Evolutionary conservation across 2,113 vertebrate species (phyloP).

Genomic region (Nycticebus coucang): DNA sequence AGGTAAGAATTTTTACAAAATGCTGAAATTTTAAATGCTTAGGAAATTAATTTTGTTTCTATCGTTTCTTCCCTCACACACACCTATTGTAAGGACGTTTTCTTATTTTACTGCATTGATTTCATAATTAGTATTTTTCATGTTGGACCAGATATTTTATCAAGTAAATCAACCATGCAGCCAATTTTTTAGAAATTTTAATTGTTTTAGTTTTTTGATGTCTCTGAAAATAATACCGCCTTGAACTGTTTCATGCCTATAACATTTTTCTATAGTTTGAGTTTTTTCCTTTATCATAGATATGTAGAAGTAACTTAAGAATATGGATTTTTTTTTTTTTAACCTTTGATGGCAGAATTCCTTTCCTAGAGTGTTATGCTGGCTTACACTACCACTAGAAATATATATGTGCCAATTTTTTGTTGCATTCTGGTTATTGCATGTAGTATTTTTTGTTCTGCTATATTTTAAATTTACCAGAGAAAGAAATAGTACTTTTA

Average conservation of each 20-base stretch:
- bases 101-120: not conserved
- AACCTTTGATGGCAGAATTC: not conserved
- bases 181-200: constrained; percentile 38
- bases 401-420: not conserved
- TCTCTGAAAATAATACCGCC: constrained; percentile 20
- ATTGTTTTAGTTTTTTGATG: constrained; percentile 15
- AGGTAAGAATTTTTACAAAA: constrained; percentile 88
- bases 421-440: not conserved
- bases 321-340: not conserved
- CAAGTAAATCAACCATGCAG: not conserved
- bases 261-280: constrained; percentile 44
- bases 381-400: not conserved
- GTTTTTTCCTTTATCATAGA: not conserved
- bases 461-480: not conserved
- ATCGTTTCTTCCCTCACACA: not conserved
- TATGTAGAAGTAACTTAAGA: not conserved
- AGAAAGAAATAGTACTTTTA: not conserved
- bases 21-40: constrained; percentile 35
- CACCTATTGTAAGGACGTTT: not conserved
- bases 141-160: constrained; percentile 41
- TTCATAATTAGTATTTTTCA: constrained; percentile 43
- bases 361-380: not conserved
- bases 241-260: constrained; percentile 2
- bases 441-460: not conserved
- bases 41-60: constrained; percentile 17